These are phyloP conservation scores for Epicampocera succincta DNA, from an alignment of 2,888 invertebrate genomes.

Conservation along the genomic window DNA sequence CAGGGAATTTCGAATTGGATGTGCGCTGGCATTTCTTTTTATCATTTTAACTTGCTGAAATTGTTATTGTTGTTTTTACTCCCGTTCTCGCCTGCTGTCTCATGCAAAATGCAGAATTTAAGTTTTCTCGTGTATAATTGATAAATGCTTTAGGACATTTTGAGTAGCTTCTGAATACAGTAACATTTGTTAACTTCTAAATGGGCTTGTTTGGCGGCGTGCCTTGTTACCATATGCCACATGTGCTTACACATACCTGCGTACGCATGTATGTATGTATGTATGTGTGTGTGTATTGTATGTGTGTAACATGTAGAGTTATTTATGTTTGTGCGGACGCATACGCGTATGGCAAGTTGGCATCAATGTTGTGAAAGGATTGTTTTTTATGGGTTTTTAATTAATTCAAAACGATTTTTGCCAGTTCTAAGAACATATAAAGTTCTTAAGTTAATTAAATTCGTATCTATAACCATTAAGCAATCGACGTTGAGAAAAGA, in stretches of 20 bases:
- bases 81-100: slow-evolving; percentile 48
- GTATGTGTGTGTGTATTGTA: too few species aligned
- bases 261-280: neutral
- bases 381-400: slow-evolving; percentile 63
- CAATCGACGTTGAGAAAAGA: neutral
- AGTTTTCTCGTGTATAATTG: slow-evolving; percentile 63
- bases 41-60: slow-evolving; percentile 15
- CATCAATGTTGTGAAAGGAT: slow-evolving; percentile 59
- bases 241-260: neutral
- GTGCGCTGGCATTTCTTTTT: too few species aligned
- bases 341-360: neutral
- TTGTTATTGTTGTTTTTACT: slow-evolving; percentile 42
- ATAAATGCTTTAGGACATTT: slow-evolving; percentile 69
- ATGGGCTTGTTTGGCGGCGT: slow-evolving; percentile 55
- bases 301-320: too few species aligned
- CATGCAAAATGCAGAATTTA: slow-evolving; percentile 66
- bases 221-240: slow-evolving; percentile 17
- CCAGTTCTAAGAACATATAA: slow-evolving; percentile 44
- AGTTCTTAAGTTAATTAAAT: slow-evolving; percentile 53
- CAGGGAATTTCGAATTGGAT: slow-evolving; percentile 7
- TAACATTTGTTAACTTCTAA: slow-evolving; percentile 32
- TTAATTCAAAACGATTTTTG: slow-evolving; percentile 65
- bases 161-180: slow-evolving; percentile 64
- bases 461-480: slow-evolving; percentile 37
- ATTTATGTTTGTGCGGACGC: too few species aligned